Evolutionary conservation across 2,113 vertebrate species (phyloP), one percentile per base, ranked within the genome.

Genomic region (Clarias magur): DNA sequence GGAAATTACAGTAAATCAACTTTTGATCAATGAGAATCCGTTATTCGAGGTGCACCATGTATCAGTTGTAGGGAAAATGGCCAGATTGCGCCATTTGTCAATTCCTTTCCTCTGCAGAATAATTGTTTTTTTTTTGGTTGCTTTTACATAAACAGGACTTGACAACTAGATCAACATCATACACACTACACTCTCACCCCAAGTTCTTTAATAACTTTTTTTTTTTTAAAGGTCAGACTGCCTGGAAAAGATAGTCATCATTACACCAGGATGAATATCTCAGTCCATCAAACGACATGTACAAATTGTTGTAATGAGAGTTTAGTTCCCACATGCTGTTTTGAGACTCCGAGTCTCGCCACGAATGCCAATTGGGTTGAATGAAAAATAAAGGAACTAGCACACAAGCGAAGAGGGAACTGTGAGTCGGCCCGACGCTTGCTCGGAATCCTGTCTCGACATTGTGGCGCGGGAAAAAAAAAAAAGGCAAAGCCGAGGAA

Each of bases 221-320:
- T 34, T 78, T 54, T 73, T 63, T 67, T 54, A 60, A 68, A 80
- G 62, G 48, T 79, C 62, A 38, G 19, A 0, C 59, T n/a, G 62
- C 48, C 23, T n/a, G 34, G 59, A 80, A 67, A 38, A 19, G 54
- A 65, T 23, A n/a, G 27, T 54, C 75, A 67, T 38, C 27, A 86
- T 59, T 70, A 56, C 48, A 70, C 53, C 17, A 38, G 53, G 48
- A 80, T 79, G 78, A 67, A 76, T 17, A 75, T 62, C 38, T 25
- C 60, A 19, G 84, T 81, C 5, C 85, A 86, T 86, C 85, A 80
- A 25, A 86, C 19, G 17, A 8, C 16, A 4, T 92, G 93, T 93
- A 92, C 92, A 93, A 93, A 94, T 95, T 94, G 92, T 88, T 90
- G 91, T 94, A 94, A 95, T 93, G 92, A 95, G 94, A 91, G 93